Evolutionary conservation across 2,797 vertebrate species (phyloP).

Genomic region (Sebastes matsubarae): DNA sequence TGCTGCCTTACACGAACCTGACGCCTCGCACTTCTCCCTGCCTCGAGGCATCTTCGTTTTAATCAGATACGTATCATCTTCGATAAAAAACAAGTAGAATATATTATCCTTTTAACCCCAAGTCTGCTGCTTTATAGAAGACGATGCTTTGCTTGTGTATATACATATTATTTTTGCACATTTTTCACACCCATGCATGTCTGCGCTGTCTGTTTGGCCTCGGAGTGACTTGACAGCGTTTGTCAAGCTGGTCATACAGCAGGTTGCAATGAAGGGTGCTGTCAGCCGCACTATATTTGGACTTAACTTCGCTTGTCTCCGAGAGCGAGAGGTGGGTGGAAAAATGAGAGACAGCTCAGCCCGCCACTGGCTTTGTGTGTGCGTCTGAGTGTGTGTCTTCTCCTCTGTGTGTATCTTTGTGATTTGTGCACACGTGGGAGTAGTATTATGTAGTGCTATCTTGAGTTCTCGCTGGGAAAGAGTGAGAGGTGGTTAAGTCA

Average conservation of each 20-base stretch:
- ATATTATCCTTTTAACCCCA: constrained; percentile 15
- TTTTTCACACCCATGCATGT: neutral
- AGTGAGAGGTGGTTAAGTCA: constrained; percentile 48
- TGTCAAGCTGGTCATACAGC: constrained; percentile 23
- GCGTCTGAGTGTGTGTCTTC: neutral
- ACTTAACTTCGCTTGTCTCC: constrained; percentile 40
- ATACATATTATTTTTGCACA: neutral
- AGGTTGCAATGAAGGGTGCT: constrained; percentile 32
- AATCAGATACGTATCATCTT: constrained; percentile 31
- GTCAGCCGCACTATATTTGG: constrained; percentile 54
- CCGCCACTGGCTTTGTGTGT: neutral
- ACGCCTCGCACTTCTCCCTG: neutral
- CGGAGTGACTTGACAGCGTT: constrained; percentile 4
- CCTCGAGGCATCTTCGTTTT: constrained; percentile 20
- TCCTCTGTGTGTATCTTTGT: constrained; percentile 5
- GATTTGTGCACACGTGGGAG: constrained; percentile 47
- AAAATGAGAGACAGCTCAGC: constrained; percentile 39
- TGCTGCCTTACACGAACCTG: neutral
- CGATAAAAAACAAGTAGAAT: constrained; percentile 3
- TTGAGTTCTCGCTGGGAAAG: constrained; percentile 32
- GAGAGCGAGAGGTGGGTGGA: constrained; percentile 44
- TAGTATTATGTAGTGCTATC: constrained; percentile 15
- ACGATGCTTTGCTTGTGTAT: neutral
- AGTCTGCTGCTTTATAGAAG: neutral
- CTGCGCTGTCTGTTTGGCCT: neutral